Evolutionary conservation across 2,888 invertebrate genomes (phyloP).

Genomic region (Pheosia gnoma): DNA sequence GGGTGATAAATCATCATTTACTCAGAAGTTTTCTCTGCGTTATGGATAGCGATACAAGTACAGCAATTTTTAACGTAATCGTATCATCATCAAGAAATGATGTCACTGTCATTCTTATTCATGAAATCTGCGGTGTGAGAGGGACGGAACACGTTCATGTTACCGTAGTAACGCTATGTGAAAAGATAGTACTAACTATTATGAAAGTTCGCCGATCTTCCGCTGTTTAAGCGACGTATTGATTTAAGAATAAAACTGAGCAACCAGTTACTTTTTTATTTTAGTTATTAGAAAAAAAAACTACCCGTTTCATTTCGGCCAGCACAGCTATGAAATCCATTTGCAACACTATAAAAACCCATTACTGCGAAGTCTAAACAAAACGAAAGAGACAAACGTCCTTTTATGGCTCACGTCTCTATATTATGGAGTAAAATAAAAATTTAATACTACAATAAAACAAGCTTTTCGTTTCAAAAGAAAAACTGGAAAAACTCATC

Average conservation of each 20-base stretch:
- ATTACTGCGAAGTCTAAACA: neutral
- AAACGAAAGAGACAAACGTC: neutral
- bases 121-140: too few species aligned
- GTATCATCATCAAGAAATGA: too few species aligned
- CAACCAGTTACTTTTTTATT: neutral
- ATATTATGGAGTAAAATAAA: constrained; percentile 3
- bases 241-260: neutral
- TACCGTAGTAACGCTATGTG: too few species aligned
- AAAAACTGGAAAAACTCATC: constrained; percentile 3
- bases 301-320: neutral
- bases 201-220: too few species aligned
- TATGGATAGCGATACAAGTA: too few species aligned
- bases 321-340: neutral
- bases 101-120: too few species aligned
- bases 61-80: too few species aligned
- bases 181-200: too few species aligned
- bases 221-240: too few species aligned
- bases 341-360: constrained; percentile 1
- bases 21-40: too few species aligned
- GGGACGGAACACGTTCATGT: too few species aligned
- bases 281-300: neutral
- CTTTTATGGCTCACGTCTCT: constrained; percentile 7
- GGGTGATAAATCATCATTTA: too few species aligned
- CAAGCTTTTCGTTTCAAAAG: constrained; percentile 1
- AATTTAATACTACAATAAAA: constrained; percentile 1